A percentile compares a stretch with the other conserved stretches of the same genome.
Conservation (phyloP, 2,797 vertebrate genomes). For the Pseudomugil gertrudae region DNA sequence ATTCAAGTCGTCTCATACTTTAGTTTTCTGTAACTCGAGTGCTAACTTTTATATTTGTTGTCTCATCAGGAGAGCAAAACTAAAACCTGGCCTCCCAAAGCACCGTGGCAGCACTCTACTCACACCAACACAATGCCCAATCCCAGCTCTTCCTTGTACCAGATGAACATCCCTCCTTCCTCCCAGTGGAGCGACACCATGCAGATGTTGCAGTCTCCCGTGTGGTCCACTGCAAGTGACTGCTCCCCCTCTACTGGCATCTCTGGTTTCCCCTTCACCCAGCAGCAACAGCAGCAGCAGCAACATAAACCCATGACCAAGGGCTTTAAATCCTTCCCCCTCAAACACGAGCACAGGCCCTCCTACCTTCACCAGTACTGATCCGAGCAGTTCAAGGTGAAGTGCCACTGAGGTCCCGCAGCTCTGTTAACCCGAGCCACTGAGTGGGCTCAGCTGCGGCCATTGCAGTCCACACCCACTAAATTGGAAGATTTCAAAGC, state of each 20-base stretch:
- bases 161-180: conserved; percentile 89
- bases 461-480: conserved; percentile 50
- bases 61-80: conserved; percentile 95
- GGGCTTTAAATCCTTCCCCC: conserved; percentile 97
- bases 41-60: background rate
- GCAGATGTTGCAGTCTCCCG: conserved; percentile 94
- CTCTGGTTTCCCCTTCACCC: conserved; percentile 88
- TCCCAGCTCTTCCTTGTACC: conserved; percentile 90
- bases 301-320: conserved; percentile 92
- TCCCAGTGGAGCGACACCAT: conserved; percentile 96
- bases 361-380: conserved; percentile 98
- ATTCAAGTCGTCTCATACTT: too few relatives aligned
- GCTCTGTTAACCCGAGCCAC: conserved; percentile 46
- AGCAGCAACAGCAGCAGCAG: conserved; percentile 83
- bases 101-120: conserved; percentile 93
- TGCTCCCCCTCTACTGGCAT: conserved; percentile 85
- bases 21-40: too few relatives aligned
- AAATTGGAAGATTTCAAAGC: conserved; percentile 63
- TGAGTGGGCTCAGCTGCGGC: conserved; percentile 45
- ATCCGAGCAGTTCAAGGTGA: conserved; percentile 48
- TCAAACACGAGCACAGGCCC: conserved; percentile 94
- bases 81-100: conserved; percentile 99
- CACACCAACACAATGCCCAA: conserved; percentile 88
- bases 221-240: conserved; percentile 92
- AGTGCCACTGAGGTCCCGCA: conserved; percentile 38